Conservation (phyloP, 2,888 invertebrate genomes). For the Gryllus longicercus region DNA sequence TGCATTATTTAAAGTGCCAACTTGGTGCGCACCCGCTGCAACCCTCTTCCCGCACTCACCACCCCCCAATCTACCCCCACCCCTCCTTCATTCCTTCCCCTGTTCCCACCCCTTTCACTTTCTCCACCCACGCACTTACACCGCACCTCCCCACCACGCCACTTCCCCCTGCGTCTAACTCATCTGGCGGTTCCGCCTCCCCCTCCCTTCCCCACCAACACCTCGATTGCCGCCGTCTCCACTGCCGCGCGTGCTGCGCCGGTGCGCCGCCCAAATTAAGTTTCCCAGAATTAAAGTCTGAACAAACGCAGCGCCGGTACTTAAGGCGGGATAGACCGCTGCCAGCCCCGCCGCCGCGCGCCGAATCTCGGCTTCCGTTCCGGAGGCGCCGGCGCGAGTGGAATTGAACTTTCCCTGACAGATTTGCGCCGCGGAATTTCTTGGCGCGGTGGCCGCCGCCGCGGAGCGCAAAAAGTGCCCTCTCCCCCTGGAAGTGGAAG, state of each 20-base stretch:
- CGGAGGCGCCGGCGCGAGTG: neutral
- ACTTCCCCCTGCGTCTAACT: neutral
- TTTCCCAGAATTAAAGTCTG: neutral
- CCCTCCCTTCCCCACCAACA: neutral
- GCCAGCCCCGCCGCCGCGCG: neutral
- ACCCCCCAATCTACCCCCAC: neutral
- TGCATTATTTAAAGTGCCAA: constrained; percentile 10
- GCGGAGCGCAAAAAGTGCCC: too few relatives aligned
- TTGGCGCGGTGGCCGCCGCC: too few relatives aligned
- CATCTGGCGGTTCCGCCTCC: neutral
- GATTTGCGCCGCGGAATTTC: neutral
- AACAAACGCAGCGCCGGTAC: neutral
- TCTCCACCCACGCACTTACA: neutral
- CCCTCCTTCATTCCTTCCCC: neutral
- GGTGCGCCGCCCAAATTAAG: neutral
- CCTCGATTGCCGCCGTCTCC: neutral
- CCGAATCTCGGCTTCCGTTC: neutral
- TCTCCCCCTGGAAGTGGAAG: too few relatives aligned
- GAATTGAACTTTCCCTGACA: neutral
- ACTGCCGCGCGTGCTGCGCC: neutral
- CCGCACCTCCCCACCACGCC: neutral
- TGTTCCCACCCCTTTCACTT: neutral
- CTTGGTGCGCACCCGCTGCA: neutral
- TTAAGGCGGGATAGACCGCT: neutral
- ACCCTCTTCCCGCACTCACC: neutral